Evolutionary conservation across 2,888 invertebrate species (phyloP).

Genomic region (Nematopogon swammerdamellus): DNA sequence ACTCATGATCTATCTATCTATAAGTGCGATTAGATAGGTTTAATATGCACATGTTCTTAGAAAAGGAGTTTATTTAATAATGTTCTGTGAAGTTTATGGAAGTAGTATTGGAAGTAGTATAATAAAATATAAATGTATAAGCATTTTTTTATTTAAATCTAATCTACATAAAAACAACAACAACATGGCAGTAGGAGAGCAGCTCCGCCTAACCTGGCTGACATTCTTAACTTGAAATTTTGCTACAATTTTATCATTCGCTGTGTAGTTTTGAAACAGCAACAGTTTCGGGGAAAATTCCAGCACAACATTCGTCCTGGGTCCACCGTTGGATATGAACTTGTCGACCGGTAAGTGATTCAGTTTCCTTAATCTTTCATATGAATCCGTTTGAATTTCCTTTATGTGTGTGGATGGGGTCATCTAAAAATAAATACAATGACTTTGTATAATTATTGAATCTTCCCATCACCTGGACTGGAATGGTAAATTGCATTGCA

Average conservation of each 20-base stretch:
- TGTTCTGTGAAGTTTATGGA: neutral
- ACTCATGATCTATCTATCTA: too few relatives aligned
- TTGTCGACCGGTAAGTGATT: conserved; percentile 30
- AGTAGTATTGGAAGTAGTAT: too few relatives aligned
- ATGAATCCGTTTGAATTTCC: conserved; percentile 35
- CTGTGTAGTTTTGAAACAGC: conserved; percentile 59
- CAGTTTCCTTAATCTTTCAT: conserved; percentile 28
- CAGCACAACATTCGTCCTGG: conserved; percentile 22
- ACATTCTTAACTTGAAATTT: conserved; percentile 55
- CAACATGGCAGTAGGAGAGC: neutral
- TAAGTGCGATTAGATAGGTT: too few relatives aligned
- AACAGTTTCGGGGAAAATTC: conserved; percentile 49
- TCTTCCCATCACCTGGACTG: neutral
- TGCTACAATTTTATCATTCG: conserved; percentile 44
- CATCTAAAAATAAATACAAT: conserved; percentile 23
- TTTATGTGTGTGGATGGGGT: conserved; percentile 35
- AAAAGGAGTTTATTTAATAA: neutral
- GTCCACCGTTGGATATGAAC: conserved; percentile 19
- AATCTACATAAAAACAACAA: conserved; percentile 1
- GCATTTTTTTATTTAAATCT: conserved; percentile 2
- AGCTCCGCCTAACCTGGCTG: conserved; percentile 38
- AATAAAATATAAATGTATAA: neutral
- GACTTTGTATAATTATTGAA: neutral
- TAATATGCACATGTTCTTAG: too few relatives aligned
- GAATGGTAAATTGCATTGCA: too few relatives aligned